Evolutionary conservation across 2,113 vertebrate genomes (phyloP).

Genomic region (Sorex araneus): DNA sequence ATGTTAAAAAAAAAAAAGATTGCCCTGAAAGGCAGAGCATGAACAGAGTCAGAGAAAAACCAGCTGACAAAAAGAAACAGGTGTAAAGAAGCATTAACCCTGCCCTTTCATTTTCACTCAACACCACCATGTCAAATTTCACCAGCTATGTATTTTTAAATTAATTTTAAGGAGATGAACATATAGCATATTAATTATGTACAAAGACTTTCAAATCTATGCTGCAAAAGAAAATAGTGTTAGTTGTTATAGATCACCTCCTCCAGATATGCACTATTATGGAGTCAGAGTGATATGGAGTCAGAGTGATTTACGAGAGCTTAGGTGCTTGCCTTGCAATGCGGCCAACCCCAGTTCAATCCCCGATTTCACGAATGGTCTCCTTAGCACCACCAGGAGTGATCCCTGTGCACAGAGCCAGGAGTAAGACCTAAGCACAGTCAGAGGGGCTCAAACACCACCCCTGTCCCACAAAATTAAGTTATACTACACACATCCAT

Average conservation of each 20-base stretch:
- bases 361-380: too few species aligned
- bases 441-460: too few species aligned
- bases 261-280: background rate
- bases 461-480: background rate
- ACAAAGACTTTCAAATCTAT: slow-evolving; percentile 15
- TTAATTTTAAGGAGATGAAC: slow-evolving; percentile 68
- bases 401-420: too few species aligned
- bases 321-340: too few species aligned
- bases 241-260: slow-evolving; percentile 38
- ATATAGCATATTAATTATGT: slow-evolving; percentile 40
- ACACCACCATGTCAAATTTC: slow-evolving; percentile 56
- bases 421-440: too few species aligned
- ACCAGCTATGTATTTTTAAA: slow-evolving; percentile 65
- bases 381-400: too few species aligned
- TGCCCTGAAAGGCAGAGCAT: background rate
- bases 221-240: background rate
- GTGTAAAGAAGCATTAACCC: slow-evolving; percentile 69
- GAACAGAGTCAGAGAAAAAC: background rate
- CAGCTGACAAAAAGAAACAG: slow-evolving; percentile 69
- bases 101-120: background rate
- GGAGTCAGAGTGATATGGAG: background rate
- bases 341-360: too few species aligned
- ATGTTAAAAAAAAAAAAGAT: too few species aligned
- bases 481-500: slow-evolving; percentile 19
- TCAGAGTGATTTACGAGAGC: too few species aligned